Base-by-base conservation (phyloP, 2,113 vertebrate genomes). In the Cebidichthys violaceus region DNA sequence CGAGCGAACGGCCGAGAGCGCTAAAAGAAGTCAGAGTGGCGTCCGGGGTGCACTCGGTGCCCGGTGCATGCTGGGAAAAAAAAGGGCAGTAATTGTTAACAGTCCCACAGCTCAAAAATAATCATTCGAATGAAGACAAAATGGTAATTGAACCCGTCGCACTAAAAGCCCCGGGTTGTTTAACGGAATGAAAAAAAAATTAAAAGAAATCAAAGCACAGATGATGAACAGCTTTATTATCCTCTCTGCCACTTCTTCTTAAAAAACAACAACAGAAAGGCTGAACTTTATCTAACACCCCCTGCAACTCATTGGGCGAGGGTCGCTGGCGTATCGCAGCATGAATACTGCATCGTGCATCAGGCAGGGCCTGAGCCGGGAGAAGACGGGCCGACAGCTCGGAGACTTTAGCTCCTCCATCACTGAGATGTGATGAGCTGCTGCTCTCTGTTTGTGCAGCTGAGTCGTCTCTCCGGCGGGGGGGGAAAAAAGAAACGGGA, bases 321-420 rank as follows among this genome's bases (percentile, higher is more conserved):
- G 50, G 27, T 88, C 64, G 43, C 66, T 68, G 9, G 82, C 62
- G 74, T 60, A 41, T 61, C 41, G 24, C 24, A 59, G 62, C 1
- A 74, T 83, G 68, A 81, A 88, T 78, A 65, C 15, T 88, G 75
- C 65, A 81, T 72, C 79, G 13, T 72, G 24, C 70, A 54, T 75
- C 67, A 79, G 75, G 81, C 54, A 13, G 45, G 17, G 20, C 6
- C 2, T 20, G 68, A 68, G 75, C 75, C 1, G 79, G 54, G 55
- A 72, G 75, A 52, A 45, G 68, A 57, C 8, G 47, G 47, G 79
- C 89, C 81, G 84, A 81, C 89, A 83, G 89, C 82, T 85, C 1
- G 33, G 84, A 84, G 85, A 84, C 87, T 74, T 77, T 1, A 17
- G 59, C 75, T 82, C 59, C 78, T 84, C 78, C 70, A 72, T 77